Base-by-base conservation (phyloP, 2,797 vertebrate genomes). In the Etheostoma perlongum region DNA sequence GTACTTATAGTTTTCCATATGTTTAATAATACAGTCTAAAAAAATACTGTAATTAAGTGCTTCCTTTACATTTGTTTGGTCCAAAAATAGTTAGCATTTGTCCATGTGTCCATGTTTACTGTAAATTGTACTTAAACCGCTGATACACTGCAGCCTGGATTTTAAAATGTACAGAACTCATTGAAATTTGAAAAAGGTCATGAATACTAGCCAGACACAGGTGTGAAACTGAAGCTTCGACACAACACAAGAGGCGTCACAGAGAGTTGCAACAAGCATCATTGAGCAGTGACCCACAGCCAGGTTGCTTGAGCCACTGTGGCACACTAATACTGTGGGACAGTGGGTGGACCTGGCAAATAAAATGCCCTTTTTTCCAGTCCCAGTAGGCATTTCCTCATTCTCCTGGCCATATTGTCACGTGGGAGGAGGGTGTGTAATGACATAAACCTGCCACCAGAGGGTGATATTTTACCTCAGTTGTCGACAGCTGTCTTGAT, bases 371-470 rank as follows among this genome's bases (percentile, higher is more conserved):
- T 76, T 12, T n/a, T 54, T 63, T 72, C 10, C 40, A n/a, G 16
- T 72, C 52, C 7, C 51, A n/a, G 36, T 0, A 16, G 47, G 8
- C 54, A 64, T 61, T 77, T 82, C 71, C 67, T 82, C 64, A 42
- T 64, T 54, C 27, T 58, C 14, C 19, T 25, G 47, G 15, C 21
- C 19, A 19, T 9, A 4, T 2, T 27, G 48, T 36, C 58, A 36
- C 42, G 54, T 49, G 18, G 46, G 48, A 19, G 67, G 44, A 46
- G 46, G 59, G 4, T 23, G 6, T 67, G 10, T 11, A 42, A 61
- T 65, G 23, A 23, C 21, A 19, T 4, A 5, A 16, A 4, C 15
- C 0, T 4, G n/a, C 65, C 81, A 84, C 53, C 54, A 42, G 82
- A 76, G 52, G 76, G 68, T 14, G 10, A 64, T 21, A 49, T 77